Base-by-base conservation (phyloP, 1,140 invertebrate species). In the Brachionus calyciflorus region DNA sequence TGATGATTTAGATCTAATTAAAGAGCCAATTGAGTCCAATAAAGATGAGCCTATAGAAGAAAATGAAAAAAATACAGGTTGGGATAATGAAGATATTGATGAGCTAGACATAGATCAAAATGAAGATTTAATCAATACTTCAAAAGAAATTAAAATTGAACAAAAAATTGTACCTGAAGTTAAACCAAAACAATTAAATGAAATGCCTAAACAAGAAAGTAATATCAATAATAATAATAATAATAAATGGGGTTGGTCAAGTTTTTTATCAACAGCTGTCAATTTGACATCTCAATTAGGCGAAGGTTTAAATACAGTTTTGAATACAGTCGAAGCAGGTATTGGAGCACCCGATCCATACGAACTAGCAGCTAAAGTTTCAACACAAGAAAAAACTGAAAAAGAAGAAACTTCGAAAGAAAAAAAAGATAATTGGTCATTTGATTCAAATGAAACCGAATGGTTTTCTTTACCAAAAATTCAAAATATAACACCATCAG, bases 311-410 rank as follows among this genome's bases (percentile, higher is more conserved):
- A 87, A 86, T 78, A 90, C 89, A 51, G 89, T 93, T 12, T 82
- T 93, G 76, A 91, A 92, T 84, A 89, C 88, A 53, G 84, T 87
- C 30, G 87, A 87, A 79, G 81, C 82, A 40, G 87, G 88, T 41
- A 89, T 93, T 51, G 91, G 90, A 26, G 89, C 89, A 6, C 90
- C 91, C 24, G 88, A 91, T 81, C 90, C 91, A 14, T 89, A 90
- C 81, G 89, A 92, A 81, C 80, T 93, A 55, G 91, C 89, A 0
- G 85, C 70, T 30, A 86, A 81, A 82, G 12, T 26, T 5, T 19
- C 49, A 19, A n/a, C n/a, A n/a, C n/a, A n/a, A n/a, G n/a, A n/a
- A n/a, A 51, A 26, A 12, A 12, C 49, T 19, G 12, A 26, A 51
- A 12, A 37, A 12, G 49, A 19, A 51, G 49, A 19, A 51, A 12